Percentiles rank a stretch among this genome's conserved stretches.
Evolutionary conservation across 2,888 invertebrate species (phyloP).

Genomic region (Dioctria linearis): DNA sequence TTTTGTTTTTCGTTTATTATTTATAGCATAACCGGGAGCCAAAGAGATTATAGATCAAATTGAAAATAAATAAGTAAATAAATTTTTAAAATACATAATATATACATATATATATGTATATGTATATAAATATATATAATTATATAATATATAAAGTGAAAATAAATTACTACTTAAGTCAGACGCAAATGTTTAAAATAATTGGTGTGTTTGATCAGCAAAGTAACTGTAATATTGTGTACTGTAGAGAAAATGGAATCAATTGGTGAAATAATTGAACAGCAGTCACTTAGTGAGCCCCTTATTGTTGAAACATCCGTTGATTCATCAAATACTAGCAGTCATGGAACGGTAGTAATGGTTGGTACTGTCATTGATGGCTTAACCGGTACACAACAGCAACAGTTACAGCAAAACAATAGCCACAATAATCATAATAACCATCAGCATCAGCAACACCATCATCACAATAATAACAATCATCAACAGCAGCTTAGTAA

Average conservation of each 20-base stretch:
- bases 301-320: conserved; percentile 70
- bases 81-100: background rate
- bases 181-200: conserved; percentile 33
- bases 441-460: conserved; percentile 58
- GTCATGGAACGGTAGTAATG: conserved; percentile 68
- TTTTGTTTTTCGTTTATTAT: background rate
- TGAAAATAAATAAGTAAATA: background rate
- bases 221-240: conserved; percentile 3
- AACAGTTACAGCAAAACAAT: conserved; percentile 54
- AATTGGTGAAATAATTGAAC: conserved; percentile 76
- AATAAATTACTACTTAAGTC: background rate
- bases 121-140: background rate
- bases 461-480: conserved; percentile 52
- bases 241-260: conserved; percentile 71
- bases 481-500: conserved; percentile 50
- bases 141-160: background rate
- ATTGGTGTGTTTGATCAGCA: background rate
- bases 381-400: conserved; percentile 63
- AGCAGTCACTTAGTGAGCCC: conserved; percentile 73
- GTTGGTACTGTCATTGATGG: conserved; percentile 66
- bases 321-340: conserved; percentile 70
- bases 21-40: conserved; percentile 6
- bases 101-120: background rate
- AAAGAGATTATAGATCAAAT: background rate
- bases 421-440: conserved; percentile 58